These are phyloP conservation scores for Tridacna gigas DNA, from an alignment of 2,888 invertebrate genomes.

Conservation along the genomic window DNA sequence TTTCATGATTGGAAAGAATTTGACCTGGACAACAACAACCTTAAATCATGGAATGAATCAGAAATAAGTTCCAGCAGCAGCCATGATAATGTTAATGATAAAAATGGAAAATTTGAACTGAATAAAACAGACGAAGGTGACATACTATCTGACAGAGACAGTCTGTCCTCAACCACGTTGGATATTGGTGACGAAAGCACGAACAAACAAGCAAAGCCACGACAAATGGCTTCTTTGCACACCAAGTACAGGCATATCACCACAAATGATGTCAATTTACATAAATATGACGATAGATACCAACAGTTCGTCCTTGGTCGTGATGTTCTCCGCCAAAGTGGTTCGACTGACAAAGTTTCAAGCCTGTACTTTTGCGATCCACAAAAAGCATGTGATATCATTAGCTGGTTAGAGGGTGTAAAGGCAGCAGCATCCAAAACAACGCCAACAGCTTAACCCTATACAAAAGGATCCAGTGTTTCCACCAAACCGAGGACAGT, in stretches of 20 bases:
- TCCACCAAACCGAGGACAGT: too few relatives aligned
- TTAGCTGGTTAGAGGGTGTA: slow-evolving; percentile 50
- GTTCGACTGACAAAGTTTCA: too few relatives aligned
- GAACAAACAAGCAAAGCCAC: slow-evolving; percentile 19
- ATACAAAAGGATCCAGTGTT: too few relatives aligned
- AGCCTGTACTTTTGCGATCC: slow-evolving; percentile 42
- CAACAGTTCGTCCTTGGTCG: not conserved
- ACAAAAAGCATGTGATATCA: slow-evolving; percentile 45
- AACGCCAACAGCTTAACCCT: too few relatives aligned
- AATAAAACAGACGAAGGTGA: not conserved
- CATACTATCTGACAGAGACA: slow-evolving; percentile 8
- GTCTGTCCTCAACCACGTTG: slow-evolving; percentile 11
- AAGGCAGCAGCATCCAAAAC: not conserved
- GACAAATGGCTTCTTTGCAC: slow-evolving; percentile 37
- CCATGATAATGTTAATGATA: not conserved
- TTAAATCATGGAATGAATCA: too few relatives aligned
- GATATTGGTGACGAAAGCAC: not conserved
- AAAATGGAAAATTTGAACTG: not conserved
- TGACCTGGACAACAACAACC: slow-evolving; percentile 41
- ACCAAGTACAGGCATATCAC: slow-evolving; percentile 60
- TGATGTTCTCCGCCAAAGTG: not conserved
- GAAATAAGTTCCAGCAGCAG: not conserved
- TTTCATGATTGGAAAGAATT: slow-evolving; percentile 46
- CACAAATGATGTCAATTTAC: slow-evolving; percentile 42
- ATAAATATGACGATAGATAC: slow-evolving; percentile 34